These are phyloP conservation scores for Luffia ferchaultella DNA, from an alignment of 2,888 invertebrate genomes.

Conservation along the genomic window DNA sequence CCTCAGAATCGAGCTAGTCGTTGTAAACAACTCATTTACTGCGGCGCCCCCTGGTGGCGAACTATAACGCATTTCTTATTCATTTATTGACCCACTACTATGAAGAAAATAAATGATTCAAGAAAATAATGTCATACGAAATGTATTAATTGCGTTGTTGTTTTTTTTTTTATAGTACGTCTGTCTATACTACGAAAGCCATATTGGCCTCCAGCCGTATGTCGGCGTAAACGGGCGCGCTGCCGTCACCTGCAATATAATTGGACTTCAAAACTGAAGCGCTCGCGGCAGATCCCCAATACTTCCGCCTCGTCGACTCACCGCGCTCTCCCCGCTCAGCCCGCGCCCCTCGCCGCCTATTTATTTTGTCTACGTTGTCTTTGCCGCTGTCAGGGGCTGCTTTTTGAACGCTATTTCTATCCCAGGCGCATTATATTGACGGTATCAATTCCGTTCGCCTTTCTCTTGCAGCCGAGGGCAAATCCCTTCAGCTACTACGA, in stretches of 20 bases:
- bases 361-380: conserved; percentile 60
- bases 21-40: no score
- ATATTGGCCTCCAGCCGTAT: no score
- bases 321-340: conserved; percentile 26
- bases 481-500: neutral
- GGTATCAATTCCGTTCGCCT: conserved; percentile 21
- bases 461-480: conserved; percentile 2
- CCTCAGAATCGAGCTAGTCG: no score
- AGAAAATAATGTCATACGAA: no score
- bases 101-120: no score
- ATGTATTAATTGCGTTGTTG: no score
- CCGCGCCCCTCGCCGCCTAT: conserved; percentile 30
- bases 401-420: conserved; percentile 52
- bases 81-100: no score
- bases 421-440: conserved; percentile 51
- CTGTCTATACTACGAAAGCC: no score
- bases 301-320: conserved; percentile 54
- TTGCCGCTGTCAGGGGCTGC: conserved; percentile 49
- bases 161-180: no score
- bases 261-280: conserved; percentile 63
- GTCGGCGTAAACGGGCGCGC: conserved; percentile 7
- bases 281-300: conserved; percentile 58
- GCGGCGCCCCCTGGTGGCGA: no score
- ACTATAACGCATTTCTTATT: no score
- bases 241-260: conserved; percentile 58